These are phyloP conservation scores for Fistularia tabacaria DNA, from an alignment of 2,797 vertebrate genomes.

Conservation along the genomic window DNA sequence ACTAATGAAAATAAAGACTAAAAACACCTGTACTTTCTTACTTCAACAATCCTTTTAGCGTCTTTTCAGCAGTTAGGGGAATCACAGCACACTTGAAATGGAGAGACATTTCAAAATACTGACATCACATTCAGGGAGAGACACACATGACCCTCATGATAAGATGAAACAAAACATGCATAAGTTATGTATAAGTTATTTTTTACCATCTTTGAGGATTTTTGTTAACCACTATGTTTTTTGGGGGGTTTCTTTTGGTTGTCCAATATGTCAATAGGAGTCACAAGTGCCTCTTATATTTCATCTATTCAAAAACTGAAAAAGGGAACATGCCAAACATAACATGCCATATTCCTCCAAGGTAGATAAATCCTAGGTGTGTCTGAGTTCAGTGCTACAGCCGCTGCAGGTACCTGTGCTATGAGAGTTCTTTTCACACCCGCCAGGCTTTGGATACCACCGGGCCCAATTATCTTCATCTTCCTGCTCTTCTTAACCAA, in stretches of 20 bases:
- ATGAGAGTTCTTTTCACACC: slow-evolving; percentile 67
- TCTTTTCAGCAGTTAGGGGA: slow-evolving; percentile 50
- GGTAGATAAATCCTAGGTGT: slow-evolving; percentile 69
- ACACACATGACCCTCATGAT: slow-evolving; percentile 54
- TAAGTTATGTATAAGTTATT: slow-evolving; percentile 49
- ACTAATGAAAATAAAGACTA: slow-evolving; percentile 60
- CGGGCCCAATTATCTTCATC: slow-evolving; percentile 74
- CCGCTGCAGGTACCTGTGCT: slow-evolving; percentile 58
- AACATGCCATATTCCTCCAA: slow-evolving; percentile 66
- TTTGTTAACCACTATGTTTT: neutral
- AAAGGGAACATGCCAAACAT: slow-evolving; percentile 52
- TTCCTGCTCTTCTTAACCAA: slow-evolving; percentile 67
- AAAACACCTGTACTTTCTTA: slow-evolving; percentile 50
- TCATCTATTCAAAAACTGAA: slow-evolving; percentile 65
- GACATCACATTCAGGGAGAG: slow-evolving; percentile 48
- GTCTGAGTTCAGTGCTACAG: slow-evolving; percentile 61
- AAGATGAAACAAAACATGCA: slow-evolving; percentile 42
- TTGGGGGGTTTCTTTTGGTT: slow-evolving; percentile 2
- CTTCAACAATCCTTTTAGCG: slow-evolving; percentile 42
- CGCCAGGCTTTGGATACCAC: slow-evolving; percentile 72
- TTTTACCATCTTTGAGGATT: slow-evolving; percentile 7
- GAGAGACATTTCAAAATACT: slow-evolving; percentile 53
- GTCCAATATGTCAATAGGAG: slow-evolving; percentile 64
- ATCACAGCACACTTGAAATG: slow-evolving; percentile 39
- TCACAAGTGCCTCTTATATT: slow-evolving; percentile 58